These are phyloP conservation scores for Drosophila cognata DNA, from an alignment of 2,888 invertebrate species.

Conservation along the genomic window DNA sequence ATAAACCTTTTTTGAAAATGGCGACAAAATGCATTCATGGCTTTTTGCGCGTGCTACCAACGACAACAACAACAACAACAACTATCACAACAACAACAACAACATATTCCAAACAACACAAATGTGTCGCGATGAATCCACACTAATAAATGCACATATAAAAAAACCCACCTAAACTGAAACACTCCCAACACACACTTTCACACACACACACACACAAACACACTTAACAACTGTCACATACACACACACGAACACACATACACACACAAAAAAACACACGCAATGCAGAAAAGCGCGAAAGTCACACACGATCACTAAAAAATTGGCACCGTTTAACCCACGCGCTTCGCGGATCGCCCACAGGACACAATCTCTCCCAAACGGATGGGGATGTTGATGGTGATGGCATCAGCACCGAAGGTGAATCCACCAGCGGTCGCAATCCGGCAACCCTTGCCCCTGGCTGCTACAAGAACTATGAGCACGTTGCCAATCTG, in stretches of 20 bases:
- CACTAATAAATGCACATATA: conserved; percentile 26
- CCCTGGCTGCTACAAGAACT: conserved; percentile 92
- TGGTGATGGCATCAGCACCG: conserved; percentile 93
- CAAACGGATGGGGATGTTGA: conserved; percentile 94
- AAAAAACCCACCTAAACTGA: conserved; percentile 24
- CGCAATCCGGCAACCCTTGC: conserved; percentile 90
- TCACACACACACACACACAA: conserved; percentile 14
- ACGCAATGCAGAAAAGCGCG: conserved; percentile 84
- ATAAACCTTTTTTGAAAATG: conserved; percentile 43
- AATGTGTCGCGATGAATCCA: conserved; percentile 33
- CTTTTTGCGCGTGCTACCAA: conserved; percentile 71
- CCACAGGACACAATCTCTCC: conserved; percentile 95
- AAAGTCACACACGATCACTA: conserved; percentile 85
- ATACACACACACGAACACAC: conserved; percentile 32
- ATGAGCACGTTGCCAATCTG: conserved; percentile 88
- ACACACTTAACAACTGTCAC: conserved; percentile 6
- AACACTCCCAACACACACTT: conserved; percentile 20
- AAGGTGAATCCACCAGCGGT: conserved; percentile 86
- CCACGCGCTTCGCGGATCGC: conserved; percentile 85
- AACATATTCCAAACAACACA: conserved; percentile 24
- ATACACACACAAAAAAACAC: conserved; percentile 22
- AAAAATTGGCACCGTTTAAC: conserved; percentile 86
- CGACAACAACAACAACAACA: conserved; percentile 47
- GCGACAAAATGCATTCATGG: conserved; percentile 80
- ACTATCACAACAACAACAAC: conserved; percentile 37